Evolutionary conservation across 2,797 vertebrate species (phyloP).

Genomic region (Cyprinella venusta): DNA sequence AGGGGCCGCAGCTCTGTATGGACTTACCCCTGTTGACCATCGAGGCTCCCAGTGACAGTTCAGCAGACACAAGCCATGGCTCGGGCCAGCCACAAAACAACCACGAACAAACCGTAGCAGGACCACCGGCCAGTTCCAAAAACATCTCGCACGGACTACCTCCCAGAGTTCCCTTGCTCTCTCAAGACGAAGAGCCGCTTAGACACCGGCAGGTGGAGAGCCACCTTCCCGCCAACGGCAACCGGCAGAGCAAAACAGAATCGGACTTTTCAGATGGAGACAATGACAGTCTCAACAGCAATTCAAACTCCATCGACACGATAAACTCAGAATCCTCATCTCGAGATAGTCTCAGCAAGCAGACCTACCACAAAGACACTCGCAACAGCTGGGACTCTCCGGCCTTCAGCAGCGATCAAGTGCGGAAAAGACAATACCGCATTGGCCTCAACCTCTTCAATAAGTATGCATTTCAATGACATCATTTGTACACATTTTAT

Average conservation of each 20-base stretch:
- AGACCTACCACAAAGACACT: constrained; percentile 98
- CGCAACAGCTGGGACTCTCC: constrained; percentile 99
- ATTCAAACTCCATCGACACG: constrained; percentile 98
- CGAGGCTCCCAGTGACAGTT: constrained; percentile 93
- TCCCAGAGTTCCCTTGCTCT: constrained; percentile 78
- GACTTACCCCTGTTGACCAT: constrained; percentile 91
- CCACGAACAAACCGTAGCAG: constrained; percentile 78
- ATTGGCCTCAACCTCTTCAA: constrained; percentile 98
- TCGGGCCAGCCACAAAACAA: constrained; percentile 84
- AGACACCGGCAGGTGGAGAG: constrained; percentile 87
- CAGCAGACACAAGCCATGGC: constrained; percentile 89
- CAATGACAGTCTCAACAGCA: constrained; percentile 98
- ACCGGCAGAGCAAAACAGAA: constrained; percentile 93
- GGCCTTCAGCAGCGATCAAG: constrained; percentile 95
- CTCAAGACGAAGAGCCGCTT: constrained; percentile 86
- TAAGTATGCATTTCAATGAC: constrained; percentile 83
- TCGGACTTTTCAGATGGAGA: constrained; percentile 97
- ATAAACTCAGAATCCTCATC: constrained; percentile 97
- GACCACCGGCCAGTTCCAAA: constrained; percentile 88
- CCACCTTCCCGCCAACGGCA: constrained; percentile 93
- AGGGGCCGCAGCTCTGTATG: constrained; percentile 85
- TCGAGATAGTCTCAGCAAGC: constrained; percentile 91
- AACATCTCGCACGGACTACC: constrained; percentile 85
- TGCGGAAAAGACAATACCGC: constrained; percentile 95
- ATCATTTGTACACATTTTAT: neutral